Percentiles rank a stretch among this genome's conserved stretches.
phyloP scores from a whole-genome alignment of 2,888 invertebrate genomes.

The Cataglyphis livida region DNA sequence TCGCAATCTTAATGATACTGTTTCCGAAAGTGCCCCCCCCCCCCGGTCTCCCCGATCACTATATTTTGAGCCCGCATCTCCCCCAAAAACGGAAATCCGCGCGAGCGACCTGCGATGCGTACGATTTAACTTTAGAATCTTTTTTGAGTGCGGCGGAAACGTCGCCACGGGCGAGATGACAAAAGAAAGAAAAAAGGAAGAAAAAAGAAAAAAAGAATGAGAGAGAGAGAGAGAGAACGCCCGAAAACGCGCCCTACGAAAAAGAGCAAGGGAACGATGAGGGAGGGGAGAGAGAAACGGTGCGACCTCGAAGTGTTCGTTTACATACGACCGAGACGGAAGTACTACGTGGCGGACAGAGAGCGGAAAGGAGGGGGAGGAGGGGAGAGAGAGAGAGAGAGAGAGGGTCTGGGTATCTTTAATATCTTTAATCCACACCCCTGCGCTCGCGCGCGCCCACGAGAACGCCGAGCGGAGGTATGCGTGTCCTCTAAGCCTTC shows the following conservation, averaged over 20 bases:
- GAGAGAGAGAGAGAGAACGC: background rate
- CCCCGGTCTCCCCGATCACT: too few species aligned
- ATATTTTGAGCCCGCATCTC: background rate
- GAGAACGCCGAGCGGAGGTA: conserved; percentile 68
- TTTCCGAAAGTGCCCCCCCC: background rate
- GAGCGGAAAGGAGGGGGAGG: background rate
- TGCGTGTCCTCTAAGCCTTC: conserved; percentile 64
- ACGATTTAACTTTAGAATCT: conserved; percentile 38
- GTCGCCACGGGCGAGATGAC: background rate
- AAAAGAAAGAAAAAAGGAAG: background rate
- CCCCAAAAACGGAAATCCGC: background rate
- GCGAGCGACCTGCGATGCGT: background rate
- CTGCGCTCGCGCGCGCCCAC: conserved; percentile 63
- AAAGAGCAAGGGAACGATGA: background rate
- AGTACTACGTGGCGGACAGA: background rate
- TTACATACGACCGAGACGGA: conserved; percentile 25
- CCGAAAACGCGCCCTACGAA: background rate
- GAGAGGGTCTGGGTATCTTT: conserved; percentile 61
- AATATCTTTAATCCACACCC: conserved; percentile 78
- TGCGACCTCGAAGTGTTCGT: conserved; percentile 8
- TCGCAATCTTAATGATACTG: conserved; percentile 36
- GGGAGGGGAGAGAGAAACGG: background rate
- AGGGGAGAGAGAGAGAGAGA: too few species aligned
- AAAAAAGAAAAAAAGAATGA: background rate
- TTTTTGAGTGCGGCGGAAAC: conserved; percentile 16